Evolutionary conservation across 2,888 invertebrate genomes (phyloP).

Genomic region (Macrosoma leucophasiata): DNA sequence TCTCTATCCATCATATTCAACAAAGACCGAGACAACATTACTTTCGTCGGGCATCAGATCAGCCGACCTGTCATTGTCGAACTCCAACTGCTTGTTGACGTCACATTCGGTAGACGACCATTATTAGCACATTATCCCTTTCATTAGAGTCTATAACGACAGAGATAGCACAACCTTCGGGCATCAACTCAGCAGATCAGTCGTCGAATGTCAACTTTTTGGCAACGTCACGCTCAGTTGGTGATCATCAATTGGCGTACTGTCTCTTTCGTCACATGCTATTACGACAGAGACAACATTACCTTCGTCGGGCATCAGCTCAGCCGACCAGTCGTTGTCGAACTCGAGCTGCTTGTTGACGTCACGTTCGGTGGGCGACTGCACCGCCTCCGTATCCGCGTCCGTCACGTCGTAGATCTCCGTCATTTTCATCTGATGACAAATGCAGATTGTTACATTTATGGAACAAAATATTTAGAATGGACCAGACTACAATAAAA

Average conservation of each 20-base stretch:
- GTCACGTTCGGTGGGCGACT: constrained; percentile 77
- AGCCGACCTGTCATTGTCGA: constrained; percentile 79
- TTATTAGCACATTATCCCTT: too few species aligned
- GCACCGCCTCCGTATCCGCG: constrained; percentile 79
- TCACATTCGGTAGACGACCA: constrained; percentile 77
- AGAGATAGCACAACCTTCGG: too few species aligned
- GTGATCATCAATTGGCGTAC: too few species aligned
- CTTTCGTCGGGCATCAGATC: constrained; percentile 55
- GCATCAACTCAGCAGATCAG: too few species aligned
- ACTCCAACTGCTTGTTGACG: constrained; percentile 78
- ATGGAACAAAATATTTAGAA: too few species aligned
- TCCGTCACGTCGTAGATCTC: constrained; percentile 93
- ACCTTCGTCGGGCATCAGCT: constrained; percentile 53
- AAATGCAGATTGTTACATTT: background rate
- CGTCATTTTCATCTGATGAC: constrained; percentile 84
- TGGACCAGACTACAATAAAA: too few species aligned
- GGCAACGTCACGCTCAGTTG: too few species aligned
- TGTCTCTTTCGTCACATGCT: too few species aligned
- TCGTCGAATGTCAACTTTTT: too few species aligned
- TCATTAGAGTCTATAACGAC: too few species aligned
- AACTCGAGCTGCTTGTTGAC: constrained; percentile 79
- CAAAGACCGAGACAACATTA: too few species aligned
- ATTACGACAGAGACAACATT: constrained; percentile 7
- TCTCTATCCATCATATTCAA: too few species aligned
- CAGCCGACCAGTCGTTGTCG: constrained; percentile 79